Conservation (phyloP, 2,113 vertebrate species). For the Typhlomys cinereus region DNA sequence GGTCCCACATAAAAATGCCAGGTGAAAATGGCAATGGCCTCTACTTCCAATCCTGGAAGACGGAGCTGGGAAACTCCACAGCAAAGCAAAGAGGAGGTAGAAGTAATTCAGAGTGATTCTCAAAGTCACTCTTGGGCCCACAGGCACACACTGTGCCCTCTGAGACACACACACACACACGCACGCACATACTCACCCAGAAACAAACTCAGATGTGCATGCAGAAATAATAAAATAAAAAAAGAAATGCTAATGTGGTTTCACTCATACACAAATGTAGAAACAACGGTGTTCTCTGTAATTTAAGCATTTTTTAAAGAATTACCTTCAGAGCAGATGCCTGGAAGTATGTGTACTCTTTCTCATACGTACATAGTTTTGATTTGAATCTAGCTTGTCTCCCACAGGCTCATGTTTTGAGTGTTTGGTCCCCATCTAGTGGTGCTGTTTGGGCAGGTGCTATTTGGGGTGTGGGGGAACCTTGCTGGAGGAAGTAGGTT, state of each 20-base stretch:
- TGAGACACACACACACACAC: too few relatives aligned
- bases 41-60: too few relatives aligned
- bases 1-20: too few relatives aligned
- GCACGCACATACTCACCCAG: too few relatives aligned
- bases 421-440: neutral
- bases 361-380: neutral
- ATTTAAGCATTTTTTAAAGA: slow-evolving; percentile 22
- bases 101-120: too few relatives aligned
- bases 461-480: neutral
- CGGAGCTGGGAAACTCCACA: too few relatives aligned
- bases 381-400: neutral
- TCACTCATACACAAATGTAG: neutral
- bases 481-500: neutral
- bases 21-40: too few relatives aligned
- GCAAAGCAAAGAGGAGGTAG: too few relatives aligned
- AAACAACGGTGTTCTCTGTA: neutral
- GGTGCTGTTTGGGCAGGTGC: neutral
- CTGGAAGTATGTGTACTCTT: neutral
- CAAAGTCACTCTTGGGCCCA: too few relatives aligned
- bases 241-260: neutral
- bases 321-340: neutral
- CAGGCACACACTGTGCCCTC: too few relatives aligned
- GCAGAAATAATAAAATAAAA: too few relatives aligned
- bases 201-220: too few relatives aligned
- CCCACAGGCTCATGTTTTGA: neutral